Base-by-base conservation (phyloP, 2,888 invertebrate species). In the Macrosoma leucophasiata region DNA sequence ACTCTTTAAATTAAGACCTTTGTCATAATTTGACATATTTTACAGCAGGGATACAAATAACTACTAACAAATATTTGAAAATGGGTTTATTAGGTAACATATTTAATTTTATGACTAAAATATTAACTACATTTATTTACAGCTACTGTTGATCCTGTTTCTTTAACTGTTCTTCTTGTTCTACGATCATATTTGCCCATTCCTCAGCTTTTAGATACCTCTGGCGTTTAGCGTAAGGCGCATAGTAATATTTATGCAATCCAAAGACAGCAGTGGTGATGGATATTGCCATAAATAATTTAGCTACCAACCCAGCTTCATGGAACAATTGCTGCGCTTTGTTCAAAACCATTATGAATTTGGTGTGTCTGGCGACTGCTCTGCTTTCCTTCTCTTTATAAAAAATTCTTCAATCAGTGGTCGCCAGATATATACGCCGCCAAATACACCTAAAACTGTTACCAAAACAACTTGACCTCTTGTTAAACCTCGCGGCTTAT, bases 351-450 rank as follows among this genome's bases (percentile, higher is more conserved):
- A 8, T 21, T 48, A 54, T 50, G 54, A 24, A n/a, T 27, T 22
- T 14, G 44, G 37, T 18, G 8, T 22, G 38, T 46, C 36, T 29
- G 30, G 33, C 27, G 37, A 26, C 36, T 36, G 48, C 30, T 38
- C 7, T 18, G 9, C 20, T 29, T 38, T 57, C 38, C 18, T 50
- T 40, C 25, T 14, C 25, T 41, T 42, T 43, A 24, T 43, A 42
- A 54, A 70, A 41, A 56, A 53, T 3, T 76, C 67, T 34, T 69
- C 58, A 30, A 86, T 63, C 4, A 81, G 22, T 2, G 86, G 86
- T 52, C 66, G 76, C 86, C 86, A 87, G 48, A 86, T 79, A 46
- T 87, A 87, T 41, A 78, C 46, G 41, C 86, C 86, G 33, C 78
- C 58, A 24, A 78, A 47, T 30, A 77, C 59, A 13, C 87, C 87